A percentile compares a stretch with the other conserved stretches of the same genome.
Evolutionary conservation across 2,113 vertebrate genomes (phyloP).

Genomic region (Furnarius figulus): DNA sequence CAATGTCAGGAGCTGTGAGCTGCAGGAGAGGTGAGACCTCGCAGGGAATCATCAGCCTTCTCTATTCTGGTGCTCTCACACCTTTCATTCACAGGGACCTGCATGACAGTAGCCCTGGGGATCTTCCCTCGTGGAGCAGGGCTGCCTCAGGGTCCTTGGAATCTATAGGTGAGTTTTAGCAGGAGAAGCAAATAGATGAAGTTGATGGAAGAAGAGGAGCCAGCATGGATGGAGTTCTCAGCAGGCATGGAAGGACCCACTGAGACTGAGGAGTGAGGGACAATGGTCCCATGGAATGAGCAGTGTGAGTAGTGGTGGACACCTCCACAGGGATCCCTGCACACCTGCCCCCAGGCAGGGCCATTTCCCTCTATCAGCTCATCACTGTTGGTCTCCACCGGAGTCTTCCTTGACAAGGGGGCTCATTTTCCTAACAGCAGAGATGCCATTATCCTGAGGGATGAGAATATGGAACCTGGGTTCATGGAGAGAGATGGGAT

Average conservation of each 20-base stretch:
- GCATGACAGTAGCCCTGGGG: background rate
- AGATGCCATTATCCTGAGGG: background rate
- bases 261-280: background rate
- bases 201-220: background rate
- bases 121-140: background rate
- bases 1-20: background rate
- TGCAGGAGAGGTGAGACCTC: background rate
- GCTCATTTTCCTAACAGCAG: background rate
- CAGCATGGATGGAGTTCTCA: background rate
- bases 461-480: background rate
- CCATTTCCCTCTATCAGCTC: background rate
- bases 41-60: background rate
- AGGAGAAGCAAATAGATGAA: background rate
- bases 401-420: background rate
- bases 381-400: background rate
- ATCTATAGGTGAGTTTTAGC: background rate
- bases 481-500: accelerated
- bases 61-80: background rate
- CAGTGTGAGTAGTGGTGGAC: background rate
- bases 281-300: background rate
- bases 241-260: background rate
- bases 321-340: background rate
- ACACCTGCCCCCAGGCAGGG: background rate
- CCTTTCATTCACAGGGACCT: background rate
- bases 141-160: background rate